phyloP scores from a whole-genome alignment of 2,113 vertebrate species.

The Spheniscus mendiculus region DNA sequence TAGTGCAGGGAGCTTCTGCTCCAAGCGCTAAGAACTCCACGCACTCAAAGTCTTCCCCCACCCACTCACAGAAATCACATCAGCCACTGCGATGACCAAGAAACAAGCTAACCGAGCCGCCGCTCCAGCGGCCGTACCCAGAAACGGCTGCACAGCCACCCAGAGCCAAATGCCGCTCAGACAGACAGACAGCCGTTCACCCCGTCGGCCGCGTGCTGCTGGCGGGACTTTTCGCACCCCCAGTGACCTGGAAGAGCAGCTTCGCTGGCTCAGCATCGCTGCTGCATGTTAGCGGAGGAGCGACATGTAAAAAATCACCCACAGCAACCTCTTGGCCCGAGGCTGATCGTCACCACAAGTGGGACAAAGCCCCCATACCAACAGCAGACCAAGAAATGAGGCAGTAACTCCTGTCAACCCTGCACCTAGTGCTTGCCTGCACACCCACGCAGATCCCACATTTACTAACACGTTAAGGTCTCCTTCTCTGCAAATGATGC shows the following conservation, averaged over 20 bases:
- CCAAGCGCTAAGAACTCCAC: fast-evolving
- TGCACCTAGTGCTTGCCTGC: not conserved
- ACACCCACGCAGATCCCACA: not conserved
- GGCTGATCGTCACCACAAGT: not conserved
- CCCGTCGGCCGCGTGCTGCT: fast-evolving
- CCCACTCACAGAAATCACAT: not conserved
- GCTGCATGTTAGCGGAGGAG: fast-evolving
- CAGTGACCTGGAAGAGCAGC: not conserved
- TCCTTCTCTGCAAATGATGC: slow-evolving; percentile 39
- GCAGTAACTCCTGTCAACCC: not conserved
- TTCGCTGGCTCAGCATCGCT: not conserved
- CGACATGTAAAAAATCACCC: fast-evolving
- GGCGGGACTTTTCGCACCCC: not conserved
- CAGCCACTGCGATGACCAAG: not conserved
- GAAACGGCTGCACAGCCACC: fast-evolving
- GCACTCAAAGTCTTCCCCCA: not conserved
- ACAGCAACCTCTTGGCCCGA: fast-evolving
- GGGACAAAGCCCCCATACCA: not conserved
- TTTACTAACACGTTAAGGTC: not conserved
- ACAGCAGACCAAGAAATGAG: fast-evolving
- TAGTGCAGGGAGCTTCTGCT: fast-evolving
- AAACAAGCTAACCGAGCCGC: not conserved
- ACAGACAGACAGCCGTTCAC: fast-evolving
- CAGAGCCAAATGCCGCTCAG: fast-evolving
- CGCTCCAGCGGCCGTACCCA: fast-evolving